Percentiles rank a stretch among this genome's conserved stretches.
Evolutionary conservation across 2,797 vertebrate species (phyloP).

Genomic region (Apodemus agrarius): DNA sequence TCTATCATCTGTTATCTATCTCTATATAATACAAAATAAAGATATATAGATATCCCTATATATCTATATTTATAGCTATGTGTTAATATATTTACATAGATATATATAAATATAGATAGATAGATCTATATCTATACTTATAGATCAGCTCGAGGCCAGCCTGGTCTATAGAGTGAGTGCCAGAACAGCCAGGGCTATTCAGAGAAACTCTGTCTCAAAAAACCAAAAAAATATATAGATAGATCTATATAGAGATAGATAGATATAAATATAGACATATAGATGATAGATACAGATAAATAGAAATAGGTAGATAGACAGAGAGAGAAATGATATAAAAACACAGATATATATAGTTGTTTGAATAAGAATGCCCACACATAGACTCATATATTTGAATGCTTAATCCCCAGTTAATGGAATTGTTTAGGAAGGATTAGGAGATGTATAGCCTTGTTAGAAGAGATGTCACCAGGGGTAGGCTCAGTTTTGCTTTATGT

Average conservation of each 20-base stretch:
- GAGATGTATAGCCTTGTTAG: background rate
- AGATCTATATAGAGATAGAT: background rate
- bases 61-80: background rate
- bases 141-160: too few relatives aligned
- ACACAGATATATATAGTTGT: background rate
- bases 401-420: background rate
- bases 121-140: background rate
- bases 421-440: background rate
- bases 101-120: background rate
- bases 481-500: background rate
- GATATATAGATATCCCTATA: background rate
- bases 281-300: background rate
- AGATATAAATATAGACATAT: background rate
- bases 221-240: background rate
- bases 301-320: background rate
- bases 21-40: background rate
- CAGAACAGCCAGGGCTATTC: too few relatives aligned
- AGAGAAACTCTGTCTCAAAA: too few relatives aligned
- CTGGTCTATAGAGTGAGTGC: too few relatives aligned
- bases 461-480: background rate
- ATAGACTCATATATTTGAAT: background rate
- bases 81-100: background rate
- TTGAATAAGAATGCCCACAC: background rate
- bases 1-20: background rate
- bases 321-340: background rate